Base-by-base conservation (phyloP, 2,113 vertebrate species). In the Ageneiosus marmoratus region DNA sequence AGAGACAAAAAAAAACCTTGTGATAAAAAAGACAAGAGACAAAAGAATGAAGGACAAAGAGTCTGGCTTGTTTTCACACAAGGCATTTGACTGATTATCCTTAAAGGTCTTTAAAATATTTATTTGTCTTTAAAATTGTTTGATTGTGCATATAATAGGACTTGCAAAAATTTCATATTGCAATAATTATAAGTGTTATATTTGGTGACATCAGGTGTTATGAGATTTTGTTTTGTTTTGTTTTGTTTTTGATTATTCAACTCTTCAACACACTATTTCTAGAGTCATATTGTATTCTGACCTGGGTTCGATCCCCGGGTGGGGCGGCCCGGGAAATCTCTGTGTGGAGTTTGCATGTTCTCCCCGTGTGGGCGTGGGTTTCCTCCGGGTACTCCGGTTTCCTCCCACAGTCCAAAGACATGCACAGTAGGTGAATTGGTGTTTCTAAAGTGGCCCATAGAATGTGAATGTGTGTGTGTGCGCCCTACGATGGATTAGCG, bases 1-100 rank as follows among this genome's bases (percentile, higher is more conserved):
- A 56, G 48, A 53, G 72, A 67, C 48, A 65, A 8, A 50, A 34
- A 22, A 24, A 77, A 29, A 24, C 4, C 55, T 53, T 24, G 13
- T 29, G 79, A 58, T 18, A 72, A 82, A 53, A 62, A 34, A 51
- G 72, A 37, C 55, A n/a, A 18, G 27, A 55, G 41, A 75, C 18
- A 50, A 82, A 48, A 12, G 41, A 27, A 48, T 10, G 41, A 24
- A 29, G 27, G 9, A n/a, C 8, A 32, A 60, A 4, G 1, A 0
- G 18, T 9, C 22, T 73, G n/a, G 10, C 2, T 2, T 55, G 50
- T 76, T 16, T 32, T 24, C 34, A 34, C 27, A 34, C 48, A 8
- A 51, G 1, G 67, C 24, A 16, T 13, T 62, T 46, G n/a, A 22
- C 62, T 3, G 37, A 41, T 77, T 24, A 56, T 24, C 27, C 10